Evolutionary conservation across 2,888 invertebrate genomes (phyloP).

Genomic region (Mythimna impura): DNA sequence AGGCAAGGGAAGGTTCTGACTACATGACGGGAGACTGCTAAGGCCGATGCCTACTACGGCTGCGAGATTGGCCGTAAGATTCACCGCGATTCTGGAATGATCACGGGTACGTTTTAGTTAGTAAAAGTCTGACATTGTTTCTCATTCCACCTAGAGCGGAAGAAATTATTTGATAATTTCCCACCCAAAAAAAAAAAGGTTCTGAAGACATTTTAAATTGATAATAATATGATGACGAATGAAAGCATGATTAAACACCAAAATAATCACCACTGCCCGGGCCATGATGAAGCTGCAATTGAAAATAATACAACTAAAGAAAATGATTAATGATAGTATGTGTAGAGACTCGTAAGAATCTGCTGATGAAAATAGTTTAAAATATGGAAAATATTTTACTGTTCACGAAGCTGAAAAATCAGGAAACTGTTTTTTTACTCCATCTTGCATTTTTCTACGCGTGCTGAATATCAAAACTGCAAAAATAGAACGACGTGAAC

Average conservation of each 20-base stretch:
- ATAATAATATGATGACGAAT: slow-evolving; percentile 7
- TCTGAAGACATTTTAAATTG: neutral
- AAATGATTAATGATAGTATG: slow-evolving; percentile 20
- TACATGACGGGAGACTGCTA: too few species aligned
- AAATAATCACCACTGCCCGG: neutral
- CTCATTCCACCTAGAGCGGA: too few species aligned
- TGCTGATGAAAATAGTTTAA: neutral
- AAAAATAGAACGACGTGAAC: slow-evolving; percentile 36
- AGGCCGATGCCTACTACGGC: too few species aligned
- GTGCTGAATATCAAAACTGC: slow-evolving; percentile 31
- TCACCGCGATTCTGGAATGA: too few species aligned
- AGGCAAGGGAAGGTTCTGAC: too few species aligned
- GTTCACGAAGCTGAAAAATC: slow-evolving; percentile 5
- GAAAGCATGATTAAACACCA: neutral
- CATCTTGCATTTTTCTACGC: slow-evolving; percentile 18
- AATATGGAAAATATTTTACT: neutral
- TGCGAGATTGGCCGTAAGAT: too few species aligned
- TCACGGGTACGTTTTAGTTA: too few species aligned
- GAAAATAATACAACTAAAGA: slow-evolving; percentile 24
- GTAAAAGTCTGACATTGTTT: too few species aligned
- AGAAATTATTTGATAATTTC: too few species aligned
- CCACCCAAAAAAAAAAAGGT: neutral
- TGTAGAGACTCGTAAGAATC: neutral
- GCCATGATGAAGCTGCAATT: slow-evolving; percentile 9
- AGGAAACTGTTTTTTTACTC: slow-evolving; percentile 11